phyloP scores from a whole-genome alignment of 2,797 vertebrate species.

The Amblyraja radiata region DNA sequence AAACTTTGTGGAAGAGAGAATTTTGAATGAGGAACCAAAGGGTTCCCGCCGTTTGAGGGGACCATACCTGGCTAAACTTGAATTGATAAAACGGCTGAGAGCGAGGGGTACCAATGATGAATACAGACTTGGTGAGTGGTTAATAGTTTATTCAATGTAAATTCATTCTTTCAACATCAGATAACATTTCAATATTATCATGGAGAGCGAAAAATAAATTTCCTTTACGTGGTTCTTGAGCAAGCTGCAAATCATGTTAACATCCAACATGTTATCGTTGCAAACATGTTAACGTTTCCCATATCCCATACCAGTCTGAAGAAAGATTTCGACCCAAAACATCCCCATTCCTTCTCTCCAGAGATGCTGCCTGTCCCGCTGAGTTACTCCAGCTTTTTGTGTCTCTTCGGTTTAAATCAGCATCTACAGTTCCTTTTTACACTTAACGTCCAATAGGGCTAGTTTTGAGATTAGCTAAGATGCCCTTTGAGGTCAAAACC shows the following conservation, averaged over 20 bases:
- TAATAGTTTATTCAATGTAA: background rate
- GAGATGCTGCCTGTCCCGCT: no score
- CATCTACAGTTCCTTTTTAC: no score
- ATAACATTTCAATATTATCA: background rate
- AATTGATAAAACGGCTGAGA: slow-evolving; percentile 76
- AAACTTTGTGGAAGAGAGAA: slow-evolving; percentile 74
- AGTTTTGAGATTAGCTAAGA: background rate
- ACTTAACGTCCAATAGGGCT: background rate
- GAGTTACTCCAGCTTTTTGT: no score
- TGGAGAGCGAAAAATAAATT: background rate
- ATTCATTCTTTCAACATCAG: no score
- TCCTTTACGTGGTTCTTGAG: background rate
- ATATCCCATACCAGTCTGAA: no score
- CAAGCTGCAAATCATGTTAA: no score
- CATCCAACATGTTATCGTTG: no score
- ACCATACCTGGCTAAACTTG: slow-evolving; percentile 81
- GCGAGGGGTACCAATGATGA: slow-evolving; percentile 70
- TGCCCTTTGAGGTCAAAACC: background rate
- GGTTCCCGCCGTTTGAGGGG: slow-evolving; percentile 75
- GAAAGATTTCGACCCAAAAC: no score
- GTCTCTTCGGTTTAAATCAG: no score
- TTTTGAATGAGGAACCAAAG: slow-evolving; percentile 67
- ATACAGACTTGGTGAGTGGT: slow-evolving; percentile 69
- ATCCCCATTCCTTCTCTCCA: no score
- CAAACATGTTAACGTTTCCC: no score